These are phyloP conservation scores for Odontomyia ornata DNA, from an alignment of 2,888 invertebrate genomes.

Conservation along the genomic window DNA sequence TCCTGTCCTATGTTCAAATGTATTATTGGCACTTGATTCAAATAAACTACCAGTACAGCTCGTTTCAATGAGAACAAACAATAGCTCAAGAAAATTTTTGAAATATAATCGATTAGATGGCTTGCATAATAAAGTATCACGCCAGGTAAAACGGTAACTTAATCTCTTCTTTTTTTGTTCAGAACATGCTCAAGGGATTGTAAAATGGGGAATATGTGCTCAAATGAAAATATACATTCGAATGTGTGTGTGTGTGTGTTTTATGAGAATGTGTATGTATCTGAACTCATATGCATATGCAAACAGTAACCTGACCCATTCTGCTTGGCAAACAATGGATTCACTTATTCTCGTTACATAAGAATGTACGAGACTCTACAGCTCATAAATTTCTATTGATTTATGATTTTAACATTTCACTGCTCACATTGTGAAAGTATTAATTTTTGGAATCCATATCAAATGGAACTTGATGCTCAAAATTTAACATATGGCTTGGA, in stretches of 20 bases:
- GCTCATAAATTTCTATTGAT: neutral
- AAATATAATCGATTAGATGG: neutral
- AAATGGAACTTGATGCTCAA: neutral
- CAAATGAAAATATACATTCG: neutral
- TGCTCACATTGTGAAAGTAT: no score
- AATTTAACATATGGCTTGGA: neutral
- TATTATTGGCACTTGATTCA: neutral
- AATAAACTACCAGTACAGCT: neutral
- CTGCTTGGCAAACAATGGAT: conserved; percentile 3
- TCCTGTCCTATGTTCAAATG: no score
- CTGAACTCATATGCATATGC: neutral
- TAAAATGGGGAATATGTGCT: neutral
- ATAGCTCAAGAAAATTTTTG: neutral
- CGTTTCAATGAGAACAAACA: neutral
- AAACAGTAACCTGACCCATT: neutral
- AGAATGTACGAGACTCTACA: neutral
- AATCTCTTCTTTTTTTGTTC: conserved; percentile 7
- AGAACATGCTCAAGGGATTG: neutral
- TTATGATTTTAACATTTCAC: neutral
- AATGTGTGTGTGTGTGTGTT: no score
- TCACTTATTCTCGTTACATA: neutral
- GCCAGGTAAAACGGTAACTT: neutral
- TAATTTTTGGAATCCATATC: no score
- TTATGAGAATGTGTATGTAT: no score
- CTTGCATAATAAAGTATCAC: neutral